A percentile compares a stretch with the other conserved stretches of the same genome.
These are phyloP conservation scores for Scotopteryx bipunctaria DNA, from an alignment of 2,888 invertebrate genomes.

Conservation along the genomic window DNA sequence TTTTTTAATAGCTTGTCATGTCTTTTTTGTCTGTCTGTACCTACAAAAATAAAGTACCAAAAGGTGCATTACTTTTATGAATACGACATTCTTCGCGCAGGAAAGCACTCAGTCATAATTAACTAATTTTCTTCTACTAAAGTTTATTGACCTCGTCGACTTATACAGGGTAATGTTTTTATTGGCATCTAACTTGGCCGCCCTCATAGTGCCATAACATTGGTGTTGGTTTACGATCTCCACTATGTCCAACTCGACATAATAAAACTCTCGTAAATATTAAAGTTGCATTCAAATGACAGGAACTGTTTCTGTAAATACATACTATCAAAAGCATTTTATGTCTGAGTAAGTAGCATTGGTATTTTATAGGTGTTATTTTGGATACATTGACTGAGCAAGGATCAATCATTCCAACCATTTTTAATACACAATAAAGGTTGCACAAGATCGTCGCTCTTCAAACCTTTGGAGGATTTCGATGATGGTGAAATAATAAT, in stretches of 20 bases:
- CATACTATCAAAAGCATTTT: conserved; percentile 1
- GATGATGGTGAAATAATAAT: too few species aligned
- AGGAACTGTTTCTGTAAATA: conserved; percentile 12
- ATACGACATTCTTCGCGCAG: background rate
- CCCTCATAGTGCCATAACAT: conserved; percentile 39
- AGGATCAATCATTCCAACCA: too few species aligned
- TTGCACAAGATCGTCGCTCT: too few species aligned
- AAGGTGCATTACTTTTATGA: too few species aligned
- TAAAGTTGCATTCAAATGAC: conserved; percentile 53
- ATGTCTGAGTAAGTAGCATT: background rate
- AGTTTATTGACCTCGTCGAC: conserved; percentile 39
- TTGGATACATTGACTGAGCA: too few species aligned
- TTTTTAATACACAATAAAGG: too few species aligned
- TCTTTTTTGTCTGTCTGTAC: too few species aligned
- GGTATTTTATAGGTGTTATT: too few species aligned
- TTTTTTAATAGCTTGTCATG: too few species aligned
- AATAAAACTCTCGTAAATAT: conserved; percentile 61
- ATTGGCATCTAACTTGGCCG: conserved; percentile 43
- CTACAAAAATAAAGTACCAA: too few species aligned
- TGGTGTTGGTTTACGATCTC: conserved; percentile 49
- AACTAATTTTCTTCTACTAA: conserved; percentile 7
- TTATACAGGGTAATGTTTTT: conserved; percentile 37
- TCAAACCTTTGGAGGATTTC: too few species aligned
- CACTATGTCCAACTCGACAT: conserved; percentile 47
- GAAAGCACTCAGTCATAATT: conserved; percentile 4